A percentile compares a stretch with the other conserved stretches of the same genome.
phyloP scores from a whole-genome alignment of 2,888 invertebrate species.

The Drosophila macrospina region DNA sequence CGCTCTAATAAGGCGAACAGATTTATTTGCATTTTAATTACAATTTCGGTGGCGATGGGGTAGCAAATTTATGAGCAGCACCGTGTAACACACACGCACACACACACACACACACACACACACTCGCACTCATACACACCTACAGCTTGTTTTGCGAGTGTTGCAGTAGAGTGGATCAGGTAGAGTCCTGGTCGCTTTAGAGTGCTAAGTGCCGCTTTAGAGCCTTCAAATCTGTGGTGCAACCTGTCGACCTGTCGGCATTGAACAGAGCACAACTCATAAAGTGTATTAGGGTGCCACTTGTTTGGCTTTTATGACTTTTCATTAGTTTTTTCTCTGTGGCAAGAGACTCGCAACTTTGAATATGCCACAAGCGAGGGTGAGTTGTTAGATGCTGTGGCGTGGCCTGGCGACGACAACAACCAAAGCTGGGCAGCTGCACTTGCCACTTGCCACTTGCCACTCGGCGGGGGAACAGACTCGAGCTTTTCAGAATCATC shows the following conservation, averaged over 20 bases:
- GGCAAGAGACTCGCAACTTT: constrained; percentile 42
- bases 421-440: constrained; percentile 23
- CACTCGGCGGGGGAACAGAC: constrained; percentile 13
- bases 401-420: constrained; percentile 9
- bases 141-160: constrained; percentile 2
- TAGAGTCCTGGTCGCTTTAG: constrained; percentile 65
- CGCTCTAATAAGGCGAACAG: constrained; percentile 56
- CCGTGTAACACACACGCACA: not conserved
- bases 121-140: not conserved
- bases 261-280: constrained; percentile 49
- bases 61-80: constrained; percentile 49
- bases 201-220: constrained; percentile 79
- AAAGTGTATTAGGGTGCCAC: constrained; percentile 67
- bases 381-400: constrained; percentile 16
- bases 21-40: constrained; percentile 80
- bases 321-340: constrained; percentile 65
- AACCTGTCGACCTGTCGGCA: constrained; percentile 42
- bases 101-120: not conserved
- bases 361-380: constrained; percentile 37
- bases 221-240: constrained; percentile 73
- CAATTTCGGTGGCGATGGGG: constrained; percentile 55
- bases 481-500: constrained; percentile 3
- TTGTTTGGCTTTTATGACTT: constrained; percentile 77
- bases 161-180: constrained; percentile 10
- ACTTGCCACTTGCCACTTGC: constrained; percentile 14